phyloP scores from a whole-genome alignment of 2,888 invertebrate species.

The Amblyteles armatorius region DNA sequence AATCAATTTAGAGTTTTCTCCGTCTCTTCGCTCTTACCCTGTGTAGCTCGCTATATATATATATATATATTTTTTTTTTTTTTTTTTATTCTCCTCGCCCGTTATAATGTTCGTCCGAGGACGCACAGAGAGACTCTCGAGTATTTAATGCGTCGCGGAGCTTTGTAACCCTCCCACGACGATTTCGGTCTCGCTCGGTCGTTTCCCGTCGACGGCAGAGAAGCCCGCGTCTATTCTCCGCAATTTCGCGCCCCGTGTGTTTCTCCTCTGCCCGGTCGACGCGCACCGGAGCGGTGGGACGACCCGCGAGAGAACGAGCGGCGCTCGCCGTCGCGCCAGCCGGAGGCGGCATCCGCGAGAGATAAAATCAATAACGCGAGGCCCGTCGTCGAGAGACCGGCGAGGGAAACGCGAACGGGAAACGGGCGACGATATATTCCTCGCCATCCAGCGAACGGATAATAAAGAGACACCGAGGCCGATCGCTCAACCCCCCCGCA shows the following conservation, averaged over 20 bases:
- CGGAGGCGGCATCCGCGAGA: constrained; percentile 76
- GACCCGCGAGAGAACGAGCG: not conserved
- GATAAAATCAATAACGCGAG: constrained; percentile 83
- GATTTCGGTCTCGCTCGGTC: constrained; percentile 59
- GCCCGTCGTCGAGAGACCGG: constrained; percentile 29
- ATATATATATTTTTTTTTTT: constrained; percentile 16
- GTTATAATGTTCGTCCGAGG: constrained; percentile 74
- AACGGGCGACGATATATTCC: not conserved
- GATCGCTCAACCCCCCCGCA: constrained; percentile 11
- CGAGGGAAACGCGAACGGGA: constrained; percentile 26
- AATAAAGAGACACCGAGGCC: constrained; percentile 50
- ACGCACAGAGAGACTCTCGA: constrained; percentile 74
- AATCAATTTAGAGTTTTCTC: constrained; percentile 76
- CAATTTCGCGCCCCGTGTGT: constrained; percentile 5
- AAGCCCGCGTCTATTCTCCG: constrained; percentile 23
- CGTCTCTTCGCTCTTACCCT: not conserved
- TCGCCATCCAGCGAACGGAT: constrained; percentile 14
- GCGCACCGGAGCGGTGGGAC: not conserved
- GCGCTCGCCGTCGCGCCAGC: not conserved
- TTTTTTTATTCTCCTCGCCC: constrained; percentile 2
- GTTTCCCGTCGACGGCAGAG: constrained; percentile 8
- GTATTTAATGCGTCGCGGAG: constrained; percentile 82
- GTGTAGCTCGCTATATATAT: not conserved
- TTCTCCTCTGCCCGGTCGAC: constrained; percentile 23
- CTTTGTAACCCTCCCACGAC: constrained; percentile 73